A percentile compares a stretch with the other conserved stretches of the same genome.
These are phyloP conservation scores for Daphoenositta chrysoptera DNA, from an alignment of 2,113 vertebrate species.

Conservation along the genomic window DNA sequence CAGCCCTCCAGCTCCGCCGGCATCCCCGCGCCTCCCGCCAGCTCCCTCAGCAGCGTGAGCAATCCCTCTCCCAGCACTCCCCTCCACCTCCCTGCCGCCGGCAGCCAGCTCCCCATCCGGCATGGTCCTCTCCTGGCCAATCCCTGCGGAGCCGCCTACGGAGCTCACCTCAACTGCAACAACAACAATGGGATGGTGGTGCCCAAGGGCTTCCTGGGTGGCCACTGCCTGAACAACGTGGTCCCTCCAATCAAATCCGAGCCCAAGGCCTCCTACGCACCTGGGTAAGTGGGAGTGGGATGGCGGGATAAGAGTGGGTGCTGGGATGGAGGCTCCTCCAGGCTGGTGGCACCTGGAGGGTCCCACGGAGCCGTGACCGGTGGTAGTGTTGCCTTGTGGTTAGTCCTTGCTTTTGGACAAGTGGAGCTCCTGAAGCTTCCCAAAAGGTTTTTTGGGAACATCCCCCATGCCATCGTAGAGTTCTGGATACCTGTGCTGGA, in stretches of 20 bases:
- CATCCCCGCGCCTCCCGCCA: neutral
- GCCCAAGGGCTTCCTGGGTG: constrained; percentile 83
- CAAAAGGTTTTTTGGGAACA: neutral
- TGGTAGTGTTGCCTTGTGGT: accelerated
- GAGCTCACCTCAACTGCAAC: constrained; percentile 77
- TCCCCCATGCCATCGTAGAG: accelerated
- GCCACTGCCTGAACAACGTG: constrained; percentile 74
- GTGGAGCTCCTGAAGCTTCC: neutral
- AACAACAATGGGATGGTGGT: constrained; percentile 78
- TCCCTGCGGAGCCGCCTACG: constrained; percentile 59
- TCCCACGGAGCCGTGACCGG: accelerated
- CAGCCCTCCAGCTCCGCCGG: constrained; percentile 68
- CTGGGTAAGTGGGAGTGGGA: constrained; percentile 79
- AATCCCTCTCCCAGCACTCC: constrained; percentile 52
- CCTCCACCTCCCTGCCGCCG: constrained; percentile 67
- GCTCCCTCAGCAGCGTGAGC: constrained; percentile 31
- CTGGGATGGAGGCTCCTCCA: neutral
- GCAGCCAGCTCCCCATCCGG: constrained; percentile 62
- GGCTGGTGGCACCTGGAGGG: neutral
- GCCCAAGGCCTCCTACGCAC: constrained; percentile 89
- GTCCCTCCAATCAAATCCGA: constrained; percentile 89
- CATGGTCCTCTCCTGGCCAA: constrained; percentile 68
- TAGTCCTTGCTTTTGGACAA: neutral
- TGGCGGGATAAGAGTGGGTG: neutral
- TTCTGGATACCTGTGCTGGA: neutral